Evolutionary conservation across 2,888 invertebrate species (phyloP), one percentile per base, ranked within the genome.

Genomic region (Eurytoma adleriae): DNA sequence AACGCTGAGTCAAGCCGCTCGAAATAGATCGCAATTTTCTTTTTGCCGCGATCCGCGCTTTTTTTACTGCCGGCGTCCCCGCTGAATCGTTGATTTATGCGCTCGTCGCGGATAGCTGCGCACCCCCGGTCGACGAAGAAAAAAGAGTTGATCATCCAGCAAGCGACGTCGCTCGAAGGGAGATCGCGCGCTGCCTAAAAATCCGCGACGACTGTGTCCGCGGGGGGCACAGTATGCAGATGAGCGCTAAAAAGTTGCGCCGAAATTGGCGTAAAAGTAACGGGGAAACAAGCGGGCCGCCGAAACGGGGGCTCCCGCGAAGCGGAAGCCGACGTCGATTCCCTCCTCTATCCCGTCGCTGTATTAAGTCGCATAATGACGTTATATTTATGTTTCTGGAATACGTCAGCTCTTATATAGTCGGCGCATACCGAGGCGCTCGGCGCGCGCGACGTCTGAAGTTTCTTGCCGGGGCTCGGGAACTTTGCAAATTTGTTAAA

Each of bases 401-500:
- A 80, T 82, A 79, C 72, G 72, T 80, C 72, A 66, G 59, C 75
- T 67, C 76, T 70, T 40, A 66, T 74, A 52, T 61, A 68, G 62
- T 73, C 71, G 82, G 82, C 82, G 57, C 69, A 72, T 61, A 78
- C 52, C 59, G 13, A 14, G 54, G 61, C 24, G 56, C 52, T 30
- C 48, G 10, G 84, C 79, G 83, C 73, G 73, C 78, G 78, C 74
- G 82, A 83, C 83, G 78, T 84, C 79, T 84, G 80, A 87, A 89
- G 87, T 88, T 89, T 87, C 79, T 64, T 72, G 50, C 61, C 27
- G 54, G 48, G 56, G 48, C 27, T n/a, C 84, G 81, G 81, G 81
- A 89, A 89, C 86, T 89, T 89, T 87, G 88, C 84, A 89, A 89
- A 89, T 90, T 90, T 89, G 88, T 89, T 89, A 89, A 90, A 90